phyloP scores from a whole-genome alignment of 2,797 vertebrate species.

The Acipenser transmontanus region DNA sequence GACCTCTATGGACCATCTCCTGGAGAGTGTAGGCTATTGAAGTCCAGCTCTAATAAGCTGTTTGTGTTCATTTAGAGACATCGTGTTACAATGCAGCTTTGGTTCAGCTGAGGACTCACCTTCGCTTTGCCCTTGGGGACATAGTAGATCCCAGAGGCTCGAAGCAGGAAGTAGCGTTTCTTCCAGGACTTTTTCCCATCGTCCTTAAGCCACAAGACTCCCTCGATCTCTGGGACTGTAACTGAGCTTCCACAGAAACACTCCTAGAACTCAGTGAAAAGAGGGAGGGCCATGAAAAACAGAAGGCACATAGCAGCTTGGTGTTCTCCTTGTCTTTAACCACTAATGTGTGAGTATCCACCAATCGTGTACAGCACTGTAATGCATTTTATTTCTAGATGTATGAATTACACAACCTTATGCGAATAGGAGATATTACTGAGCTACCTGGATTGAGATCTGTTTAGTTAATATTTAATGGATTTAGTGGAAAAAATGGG shows the following conservation, averaged over 20 bases:
- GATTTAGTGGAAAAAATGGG: not conserved
- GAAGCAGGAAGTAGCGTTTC: slow-evolving; percentile 92
- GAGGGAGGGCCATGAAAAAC: no score
- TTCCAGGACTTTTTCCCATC: slow-evolving; percentile 98
- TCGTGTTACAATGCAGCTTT: no score
- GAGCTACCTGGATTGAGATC: no score
- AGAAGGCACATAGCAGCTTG: no score
- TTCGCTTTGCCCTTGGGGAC: slow-evolving; percentile 91
- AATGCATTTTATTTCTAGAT: not conserved
- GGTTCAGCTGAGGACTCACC: slow-evolving; percentile 42
- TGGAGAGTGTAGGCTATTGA: no score
- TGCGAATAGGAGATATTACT: no score
- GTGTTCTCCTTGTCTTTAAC: no score
- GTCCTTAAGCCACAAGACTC: slow-evolving; percentile 92
- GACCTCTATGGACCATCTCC: no score
- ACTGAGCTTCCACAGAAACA: slow-evolving; percentile 93
- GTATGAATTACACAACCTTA: not conserved
- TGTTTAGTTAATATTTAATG: no score
- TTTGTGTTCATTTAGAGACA: not conserved
- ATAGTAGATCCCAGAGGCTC: slow-evolving; percentile 94
- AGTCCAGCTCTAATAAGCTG: no score
- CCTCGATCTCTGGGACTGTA: slow-evolving; percentile 94
- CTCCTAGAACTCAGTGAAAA: slow-evolving; percentile 57
- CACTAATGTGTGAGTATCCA: no score
- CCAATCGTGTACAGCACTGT: no score